Percentiles rank a stretch among this genome's conserved stretches.
These are phyloP conservation scores for Microcebus murinus DNA, from an alignment of 2,113 vertebrate genomes.

Conservation along the genomic window DNA sequence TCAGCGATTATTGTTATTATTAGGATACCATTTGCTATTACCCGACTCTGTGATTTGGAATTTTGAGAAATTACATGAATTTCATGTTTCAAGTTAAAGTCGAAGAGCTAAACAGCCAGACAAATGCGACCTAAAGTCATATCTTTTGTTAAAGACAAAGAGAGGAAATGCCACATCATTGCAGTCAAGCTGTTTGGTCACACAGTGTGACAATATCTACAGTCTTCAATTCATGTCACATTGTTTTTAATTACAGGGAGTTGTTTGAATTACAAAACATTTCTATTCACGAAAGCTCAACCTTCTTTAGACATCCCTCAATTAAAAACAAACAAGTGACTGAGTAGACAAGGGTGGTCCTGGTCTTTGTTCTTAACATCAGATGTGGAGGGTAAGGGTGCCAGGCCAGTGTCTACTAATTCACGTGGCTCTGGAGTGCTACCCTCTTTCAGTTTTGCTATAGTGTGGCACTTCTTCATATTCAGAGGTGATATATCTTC, in stretches of 20 bases:
- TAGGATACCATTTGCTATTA: neutral
- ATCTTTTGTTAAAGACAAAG: neutral
- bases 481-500: neutral
- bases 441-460: neutral
- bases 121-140: neutral
- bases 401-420: neutral
- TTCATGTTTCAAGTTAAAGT: neutral
- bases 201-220: neutral
- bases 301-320: constrained; percentile 45
- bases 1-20: neutral
- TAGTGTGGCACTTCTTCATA: neutral
- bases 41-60: neutral
- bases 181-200: neutral
- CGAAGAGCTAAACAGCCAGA: neutral
- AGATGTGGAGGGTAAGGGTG: neutral
- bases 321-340: neutral
- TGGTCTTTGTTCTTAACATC: neutral
- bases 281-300: constrained; percentile 49
- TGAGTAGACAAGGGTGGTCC: neutral
- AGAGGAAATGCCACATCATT: neutral
- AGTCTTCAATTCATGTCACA: neutral
- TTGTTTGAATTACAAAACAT: neutral
- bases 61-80: constrained; percentile 1
- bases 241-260: neutral
- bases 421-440: neutral